Base-by-base conservation (phyloP, 1,140 invertebrate species). In the Drosophila tani region DNA sequence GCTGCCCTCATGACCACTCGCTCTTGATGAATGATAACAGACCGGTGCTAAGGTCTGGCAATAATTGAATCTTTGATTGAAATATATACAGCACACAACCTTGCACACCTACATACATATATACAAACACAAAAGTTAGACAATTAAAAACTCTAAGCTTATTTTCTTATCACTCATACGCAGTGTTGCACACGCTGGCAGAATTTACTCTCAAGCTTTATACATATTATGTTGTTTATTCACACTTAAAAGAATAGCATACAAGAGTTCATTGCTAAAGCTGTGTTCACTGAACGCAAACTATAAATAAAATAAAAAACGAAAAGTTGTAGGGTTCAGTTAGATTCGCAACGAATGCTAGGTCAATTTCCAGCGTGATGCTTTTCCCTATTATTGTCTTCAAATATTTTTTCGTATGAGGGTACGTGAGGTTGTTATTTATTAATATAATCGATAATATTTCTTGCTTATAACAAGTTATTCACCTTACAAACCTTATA, bases 141-240 rank as follows among this genome's bases (percentile, higher is more conserved):
- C 17, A 38, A 55, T 21, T 21, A 15, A 55, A 56, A n/a, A 12
- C 8, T 19, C 15, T 32, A 17, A 21, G 24, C 43, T 58, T 46
- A 46, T 47, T 62, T 60, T 19, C 32, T 51, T 63, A 75, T 49
- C 57, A 65, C 59, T 62, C 46, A 50, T 35, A 51, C 58, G 27
- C 24, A 40, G 35, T 43, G 64, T 59, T 43, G 40, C 24, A 27
- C 50, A 47, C 73, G 74, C 68, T 35, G 4, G 32, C 51, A 38
- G 3, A 35, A 53, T 5, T 55, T 38, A 15, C 53, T 56, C 21
- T 15, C 7, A 40, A 56, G 35, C 35, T 19, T 5, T 7, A 7
- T n/a, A 35, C 7, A 53, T 35, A 35, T 9, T 11, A 21, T 40
- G 19, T n/a, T 55, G 17, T 38, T 21, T n/a, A 38, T 38, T 15